Evolutionary conservation across 2,888 invertebrate genomes (phyloP).

Genomic region (Steinernema hermaphroditum): DNA sequence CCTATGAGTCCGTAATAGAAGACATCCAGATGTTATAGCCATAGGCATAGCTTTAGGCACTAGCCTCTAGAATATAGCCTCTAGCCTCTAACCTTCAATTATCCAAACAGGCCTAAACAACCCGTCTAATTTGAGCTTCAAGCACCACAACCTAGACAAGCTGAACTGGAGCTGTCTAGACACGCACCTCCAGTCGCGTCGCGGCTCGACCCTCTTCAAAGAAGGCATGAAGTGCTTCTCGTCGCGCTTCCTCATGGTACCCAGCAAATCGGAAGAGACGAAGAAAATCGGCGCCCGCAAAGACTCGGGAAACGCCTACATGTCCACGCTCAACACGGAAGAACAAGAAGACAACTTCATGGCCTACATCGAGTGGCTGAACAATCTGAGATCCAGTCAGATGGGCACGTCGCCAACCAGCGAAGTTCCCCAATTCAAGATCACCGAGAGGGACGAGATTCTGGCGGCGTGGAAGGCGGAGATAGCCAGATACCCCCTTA

Average conservation of each 20-base stretch:
- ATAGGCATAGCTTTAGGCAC: too few relatives aligned
- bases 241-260: constrained; percentile 33
- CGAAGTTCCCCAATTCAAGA: not conserved
- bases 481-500: not conserved
- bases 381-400: constrained; percentile 8
- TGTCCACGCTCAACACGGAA: constrained; percentile 32
- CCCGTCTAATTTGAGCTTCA: constrained; percentile 51
- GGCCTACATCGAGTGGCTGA: constrained; percentile 44
- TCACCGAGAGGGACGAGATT: not conserved
- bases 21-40: too few relatives aligned
- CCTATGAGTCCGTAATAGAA: too few relatives aligned
- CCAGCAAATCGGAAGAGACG: not conserved
- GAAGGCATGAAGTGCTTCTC: constrained; percentile 61
- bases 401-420: not conserved
- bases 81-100: too few relatives aligned
- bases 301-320: not conserved
- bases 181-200: constrained; percentile 46
- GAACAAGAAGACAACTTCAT: constrained; percentile 41
- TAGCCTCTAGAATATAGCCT: too few relatives aligned
- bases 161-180: constrained; percentile 62
- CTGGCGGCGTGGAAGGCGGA: not conserved
- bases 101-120: too few relatives aligned
- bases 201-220: constrained; percentile 45
- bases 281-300: not conserved
- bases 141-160: constrained; percentile 61